Conservation (phyloP, 1,140 invertebrate species). For the Drosophila triauraria region DNA sequence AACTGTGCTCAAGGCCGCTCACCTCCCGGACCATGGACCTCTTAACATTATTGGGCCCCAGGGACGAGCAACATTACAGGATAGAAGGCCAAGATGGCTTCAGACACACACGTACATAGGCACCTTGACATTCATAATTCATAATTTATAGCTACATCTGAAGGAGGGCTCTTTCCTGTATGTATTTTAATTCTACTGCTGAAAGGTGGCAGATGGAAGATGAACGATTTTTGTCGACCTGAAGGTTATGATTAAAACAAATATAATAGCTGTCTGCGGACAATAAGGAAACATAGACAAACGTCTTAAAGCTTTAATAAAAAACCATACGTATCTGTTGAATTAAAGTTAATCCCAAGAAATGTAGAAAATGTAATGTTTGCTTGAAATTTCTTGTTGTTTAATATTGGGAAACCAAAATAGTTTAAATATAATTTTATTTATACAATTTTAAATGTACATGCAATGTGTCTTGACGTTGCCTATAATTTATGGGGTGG, state of each 20-base stretch:
- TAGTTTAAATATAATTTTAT: conserved; percentile 79
- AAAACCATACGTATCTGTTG: background rate
- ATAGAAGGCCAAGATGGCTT: background rate
- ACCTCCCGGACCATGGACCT: conserved; percentile 32
- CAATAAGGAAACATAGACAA: background rate
- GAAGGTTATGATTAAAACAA: conserved; percentile 51
- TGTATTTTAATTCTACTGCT: conserved; percentile 30
- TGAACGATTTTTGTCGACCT: conserved; percentile 34
- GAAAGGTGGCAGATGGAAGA: conserved; percentile 16
- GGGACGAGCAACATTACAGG: conserved; percentile 39
- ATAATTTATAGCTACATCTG: conserved; percentile 75
- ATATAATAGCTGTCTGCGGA: conserved; percentile 44
- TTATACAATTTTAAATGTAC: conserved; percentile 48
- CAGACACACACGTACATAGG: conserved; percentile 47
- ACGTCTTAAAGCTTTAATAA: background rate
- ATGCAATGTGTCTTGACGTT: conserved; percentile 76
- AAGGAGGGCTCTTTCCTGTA: conserved; percentile 33
- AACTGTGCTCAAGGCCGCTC: conserved; percentile 42
- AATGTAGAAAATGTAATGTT: background rate
- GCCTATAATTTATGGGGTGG: conserved; percentile 70
- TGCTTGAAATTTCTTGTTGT: background rate
- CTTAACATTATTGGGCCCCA: conserved; percentile 70
- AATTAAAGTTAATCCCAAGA: background rate
- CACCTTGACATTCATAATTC: conserved; percentile 75
- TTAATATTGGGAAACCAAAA: background rate